Evolutionary conservation across 2,113 vertebrate species (phyloP).

Genomic region (Martes martes): DNA sequence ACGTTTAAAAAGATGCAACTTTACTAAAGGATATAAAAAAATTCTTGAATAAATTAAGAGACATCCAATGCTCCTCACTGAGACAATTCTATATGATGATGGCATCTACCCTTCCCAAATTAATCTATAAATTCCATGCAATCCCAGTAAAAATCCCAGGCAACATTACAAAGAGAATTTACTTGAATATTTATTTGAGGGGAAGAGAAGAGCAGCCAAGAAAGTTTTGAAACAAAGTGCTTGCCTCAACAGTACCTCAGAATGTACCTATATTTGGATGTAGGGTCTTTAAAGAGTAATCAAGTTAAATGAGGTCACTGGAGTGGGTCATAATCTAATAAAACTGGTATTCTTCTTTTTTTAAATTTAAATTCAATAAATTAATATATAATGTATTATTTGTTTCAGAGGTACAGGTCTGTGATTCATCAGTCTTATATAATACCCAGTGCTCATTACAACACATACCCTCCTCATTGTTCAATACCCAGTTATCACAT

Average conservation of each 20-base stretch:
- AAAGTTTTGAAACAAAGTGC: neutral
- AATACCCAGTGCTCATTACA: neutral
- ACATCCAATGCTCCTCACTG: neutral
- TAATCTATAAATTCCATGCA: neutral
- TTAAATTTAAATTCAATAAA: neutral
- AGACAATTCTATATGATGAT: neutral
- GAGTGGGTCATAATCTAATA: neutral
- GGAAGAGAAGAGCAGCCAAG: neutral
- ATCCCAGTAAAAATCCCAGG: neutral
- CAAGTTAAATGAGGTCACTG: neutral
- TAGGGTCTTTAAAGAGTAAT: neutral
- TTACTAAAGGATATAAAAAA: neutral
- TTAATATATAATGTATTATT: neutral
- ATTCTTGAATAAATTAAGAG: neutral
- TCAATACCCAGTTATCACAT: neutral
- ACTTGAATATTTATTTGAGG: neutral
- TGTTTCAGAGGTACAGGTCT: neutral
- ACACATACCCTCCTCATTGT: neutral
- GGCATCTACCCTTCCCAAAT: neutral
- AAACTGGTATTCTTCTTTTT: neutral
- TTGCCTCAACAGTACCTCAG: neutral
- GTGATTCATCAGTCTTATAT: neutral
- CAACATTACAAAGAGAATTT: neutral
- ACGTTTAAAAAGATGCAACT: neutral
- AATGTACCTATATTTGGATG: neutral